Conservation (phyloP, 2,888 invertebrate genomes). For the Notocelia uddmanniana region DNA sequence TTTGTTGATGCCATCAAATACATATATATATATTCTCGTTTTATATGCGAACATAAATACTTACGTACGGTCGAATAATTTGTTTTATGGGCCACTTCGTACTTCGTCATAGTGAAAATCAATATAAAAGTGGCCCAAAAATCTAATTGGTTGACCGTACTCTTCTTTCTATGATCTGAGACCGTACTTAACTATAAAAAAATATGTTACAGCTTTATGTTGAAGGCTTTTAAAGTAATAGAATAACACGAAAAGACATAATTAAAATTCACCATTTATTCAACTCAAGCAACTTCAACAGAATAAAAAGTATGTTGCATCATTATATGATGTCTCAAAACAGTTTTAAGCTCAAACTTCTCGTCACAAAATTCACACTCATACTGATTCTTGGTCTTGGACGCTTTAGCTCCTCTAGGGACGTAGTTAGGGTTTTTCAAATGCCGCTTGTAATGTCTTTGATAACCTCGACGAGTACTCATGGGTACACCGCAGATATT, state of each 20-base stretch:
- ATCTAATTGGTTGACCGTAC: no score
- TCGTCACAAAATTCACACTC: constrained; percentile 44
- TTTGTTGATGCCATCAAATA: no score
- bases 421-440: constrained; percentile 26
- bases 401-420: neutral
- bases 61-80: no score
- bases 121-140: no score
- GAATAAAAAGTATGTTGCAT: constrained; percentile 36
- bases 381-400: neutral
- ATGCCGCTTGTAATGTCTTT: constrained; percentile 54
- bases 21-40: no score
- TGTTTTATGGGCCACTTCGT: no score
- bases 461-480: constrained; percentile 60
- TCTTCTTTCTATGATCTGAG: no score
- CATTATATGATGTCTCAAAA: constrained; percentile 41
- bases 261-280: constrained; percentile 5
- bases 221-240: neutral
- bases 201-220: no score
- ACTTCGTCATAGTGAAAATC: no score
- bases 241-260: no score
- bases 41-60: no score
- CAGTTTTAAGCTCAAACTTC: constrained; percentile 1
- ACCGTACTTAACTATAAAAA: no score
- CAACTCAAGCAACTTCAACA: neutral
- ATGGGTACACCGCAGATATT: constrained; percentile 57